Percentiles rank a stretch among this genome's conserved stretches.
Conservation (phyloP, 1,140 invertebrate species). For the Drosophila funebris region DNA sequence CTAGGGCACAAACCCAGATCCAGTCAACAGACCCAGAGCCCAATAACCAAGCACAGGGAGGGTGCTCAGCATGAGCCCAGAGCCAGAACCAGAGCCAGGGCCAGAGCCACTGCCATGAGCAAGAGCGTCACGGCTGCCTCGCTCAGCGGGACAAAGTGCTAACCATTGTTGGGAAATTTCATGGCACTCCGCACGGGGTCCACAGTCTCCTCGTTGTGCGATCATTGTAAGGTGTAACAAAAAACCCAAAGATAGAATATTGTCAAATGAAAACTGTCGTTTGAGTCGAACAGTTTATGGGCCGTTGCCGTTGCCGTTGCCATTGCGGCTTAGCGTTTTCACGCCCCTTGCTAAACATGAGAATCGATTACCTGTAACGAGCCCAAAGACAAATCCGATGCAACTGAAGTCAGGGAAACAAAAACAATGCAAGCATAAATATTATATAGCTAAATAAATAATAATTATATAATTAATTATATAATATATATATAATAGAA, state of each 20-base stretch:
- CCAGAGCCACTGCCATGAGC: conserved; percentile 53
- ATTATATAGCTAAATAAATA: neutral
- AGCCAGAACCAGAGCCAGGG: neutral
- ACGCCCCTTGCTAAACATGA: conserved; percentile 42
- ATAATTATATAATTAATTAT: no score
- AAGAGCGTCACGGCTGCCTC: conserved; percentile 38
- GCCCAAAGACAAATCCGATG: neutral
- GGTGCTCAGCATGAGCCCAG: no score
- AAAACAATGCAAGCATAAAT: neutral
- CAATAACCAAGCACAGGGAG: neutral
- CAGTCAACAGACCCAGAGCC: neutral
- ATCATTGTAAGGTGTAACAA: conserved; percentile 77
- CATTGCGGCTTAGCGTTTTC: conserved; percentile 49
- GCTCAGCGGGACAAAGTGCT: conserved; percentile 71
- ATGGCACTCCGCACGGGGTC: conserved; percentile 75
- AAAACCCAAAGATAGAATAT: conserved; percentile 76
- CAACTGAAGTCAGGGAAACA: neutral
- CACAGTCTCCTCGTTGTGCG: conserved; percentile 12
- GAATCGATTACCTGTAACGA: conserved; percentile 23
- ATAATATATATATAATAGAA: no score
- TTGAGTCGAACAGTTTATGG: conserved; percentile 41
- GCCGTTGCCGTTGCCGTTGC: neutral
- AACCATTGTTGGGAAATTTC: conserved; percentile 76
- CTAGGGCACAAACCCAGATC: neutral
- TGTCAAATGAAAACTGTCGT: conserved; percentile 74